Base-by-base conservation (phyloP, 2,888 invertebrate genomes). In the Chloroclystis v-ata region DNA sequence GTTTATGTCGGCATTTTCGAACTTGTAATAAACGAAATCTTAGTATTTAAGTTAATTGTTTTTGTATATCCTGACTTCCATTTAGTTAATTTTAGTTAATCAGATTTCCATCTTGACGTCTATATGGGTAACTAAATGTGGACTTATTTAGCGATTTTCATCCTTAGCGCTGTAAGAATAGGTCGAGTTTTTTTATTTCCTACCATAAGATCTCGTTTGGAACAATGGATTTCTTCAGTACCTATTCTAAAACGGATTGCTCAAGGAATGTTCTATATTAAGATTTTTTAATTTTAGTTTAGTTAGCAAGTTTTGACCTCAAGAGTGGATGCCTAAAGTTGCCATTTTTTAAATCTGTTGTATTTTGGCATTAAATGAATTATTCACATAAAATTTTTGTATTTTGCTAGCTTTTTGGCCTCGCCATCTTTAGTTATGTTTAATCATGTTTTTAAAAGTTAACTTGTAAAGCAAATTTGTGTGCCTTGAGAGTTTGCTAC, bases 401-500 rank as follows among this genome's bases (percentile, higher is more conserved):
- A 32, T 33, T 35, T 8, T 14, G 13, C 37, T 33, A 24, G 37
- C 41, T 20, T 30, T 13, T 43, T 33, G 28, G 14, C 24, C 8
- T 14, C 8, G 7, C 63, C 63, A 50, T 52, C 42, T 49, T 63
- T 55, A 57, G 33, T 20, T 35, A 33, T 20, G 29, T 44, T 40
- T 53, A 62, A 67, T 70, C 67, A 63, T 65, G 63, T 66, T 70
- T 13, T 57, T 65, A 59, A 60, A 60, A 65, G 45, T 53, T 51
- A 43, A 71, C 75, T 74, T 73, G 61, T 63, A 57, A 61, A 61
- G 54, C 56, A 49, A 51, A 51, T 43, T 45, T 47, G 46, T 69
- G 79, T 82, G 82, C 81, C 82, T 83, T 82, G 62, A 43, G 65
- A 52, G 55, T 61, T 67, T 77, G 76, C 77, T 72, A 67, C 68